These are phyloP conservation scores for Acipenser transmontanus DNA, from an alignment of 2,797 vertebrate species.

Conservation along the genomic window DNA sequence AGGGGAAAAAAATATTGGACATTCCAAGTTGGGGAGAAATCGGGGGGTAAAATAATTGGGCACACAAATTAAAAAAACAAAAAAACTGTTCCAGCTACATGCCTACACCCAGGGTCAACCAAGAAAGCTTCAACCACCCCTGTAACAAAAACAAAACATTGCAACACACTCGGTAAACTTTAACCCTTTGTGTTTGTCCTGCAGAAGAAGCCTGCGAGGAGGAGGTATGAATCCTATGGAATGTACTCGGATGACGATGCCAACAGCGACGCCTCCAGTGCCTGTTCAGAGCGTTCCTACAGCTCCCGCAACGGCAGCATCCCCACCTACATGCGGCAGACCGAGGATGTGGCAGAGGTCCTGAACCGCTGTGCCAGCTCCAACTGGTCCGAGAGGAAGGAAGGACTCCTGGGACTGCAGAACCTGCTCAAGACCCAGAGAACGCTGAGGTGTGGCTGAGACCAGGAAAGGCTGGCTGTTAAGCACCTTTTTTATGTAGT, in stretches of 20 bases:
- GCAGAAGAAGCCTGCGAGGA: slow-evolving; percentile 88
- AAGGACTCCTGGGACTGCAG: slow-evolving; percentile 87
- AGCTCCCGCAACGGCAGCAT: slow-evolving; percentile 92
- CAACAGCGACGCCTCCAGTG: slow-evolving; percentile 93
- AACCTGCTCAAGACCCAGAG: slow-evolving; percentile 86
- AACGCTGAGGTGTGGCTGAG: slow-evolving; percentile 71
- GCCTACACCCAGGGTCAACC: too few species aligned
- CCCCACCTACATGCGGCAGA: slow-evolving; percentile 92
- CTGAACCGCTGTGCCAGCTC: slow-evolving; percentile 90
- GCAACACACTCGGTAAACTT: too few species aligned
- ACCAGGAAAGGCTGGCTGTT: too few species aligned
- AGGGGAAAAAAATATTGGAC: too few species aligned
- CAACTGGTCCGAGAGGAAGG: slow-evolving; percentile 96
- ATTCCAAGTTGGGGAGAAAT: too few species aligned
- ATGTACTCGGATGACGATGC: slow-evolving; percentile 96
- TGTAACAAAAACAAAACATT: too few species aligned
- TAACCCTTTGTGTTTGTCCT: slow-evolving; percentile 16
- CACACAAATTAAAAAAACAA: too few species aligned
- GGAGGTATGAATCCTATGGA: slow-evolving; percentile 82
- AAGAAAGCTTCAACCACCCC: too few species aligned
- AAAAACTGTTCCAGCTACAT: too few species aligned
- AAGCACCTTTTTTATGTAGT: too few species aligned
- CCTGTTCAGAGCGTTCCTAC: slow-evolving; percentile 89
- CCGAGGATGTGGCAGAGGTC: slow-evolving; percentile 92
- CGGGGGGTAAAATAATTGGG: too few species aligned